phyloP scores from a whole-genome alignment of 2,888 invertebrate genomes.

The Chymomyza caudatula region DNA sequence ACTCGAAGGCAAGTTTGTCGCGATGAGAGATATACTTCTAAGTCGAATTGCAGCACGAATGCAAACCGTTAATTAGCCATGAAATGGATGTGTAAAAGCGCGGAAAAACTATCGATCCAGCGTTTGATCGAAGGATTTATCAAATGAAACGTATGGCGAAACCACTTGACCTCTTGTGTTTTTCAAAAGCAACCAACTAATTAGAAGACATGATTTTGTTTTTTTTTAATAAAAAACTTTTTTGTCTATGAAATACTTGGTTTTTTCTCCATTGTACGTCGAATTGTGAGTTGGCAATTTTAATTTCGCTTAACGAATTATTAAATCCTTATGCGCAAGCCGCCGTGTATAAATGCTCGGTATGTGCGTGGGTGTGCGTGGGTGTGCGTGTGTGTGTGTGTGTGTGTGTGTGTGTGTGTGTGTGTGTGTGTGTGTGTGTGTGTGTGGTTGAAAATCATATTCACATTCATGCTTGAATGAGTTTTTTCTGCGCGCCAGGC shows the following conservation, averaged over 20 bases:
- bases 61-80: too few species aligned
- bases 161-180: too few species aligned
- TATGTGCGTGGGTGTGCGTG: slow-evolving; percentile 9
- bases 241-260: not conserved
- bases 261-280: not conserved
- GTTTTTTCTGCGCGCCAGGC: slow-evolving; percentile 65
- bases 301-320: slow-evolving; percentile 72
- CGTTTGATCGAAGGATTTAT: too few species aligned
- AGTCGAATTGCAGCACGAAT: too few species aligned
- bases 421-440: slow-evolving; percentile 23
- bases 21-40: too few species aligned
- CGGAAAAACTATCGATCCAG: too few species aligned
- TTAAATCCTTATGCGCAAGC: slow-evolving; percentile 59
- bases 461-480: slow-evolving; percentile 76
- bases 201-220: too few species aligned
- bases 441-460: slow-evolving; percentile 69
- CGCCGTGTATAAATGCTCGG: not conserved
- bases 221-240: not conserved
- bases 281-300: slow-evolving; percentile 56
- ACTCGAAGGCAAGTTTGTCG: too few species aligned
- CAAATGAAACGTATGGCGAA: too few species aligned
- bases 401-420: slow-evolving; percentile 13
- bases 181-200: too few species aligned
- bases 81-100: too few species aligned
- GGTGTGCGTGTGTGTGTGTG: slow-evolving; percentile 16